Conservation (phyloP, 2,888 invertebrate species). For the Globia sparganii region DNA sequence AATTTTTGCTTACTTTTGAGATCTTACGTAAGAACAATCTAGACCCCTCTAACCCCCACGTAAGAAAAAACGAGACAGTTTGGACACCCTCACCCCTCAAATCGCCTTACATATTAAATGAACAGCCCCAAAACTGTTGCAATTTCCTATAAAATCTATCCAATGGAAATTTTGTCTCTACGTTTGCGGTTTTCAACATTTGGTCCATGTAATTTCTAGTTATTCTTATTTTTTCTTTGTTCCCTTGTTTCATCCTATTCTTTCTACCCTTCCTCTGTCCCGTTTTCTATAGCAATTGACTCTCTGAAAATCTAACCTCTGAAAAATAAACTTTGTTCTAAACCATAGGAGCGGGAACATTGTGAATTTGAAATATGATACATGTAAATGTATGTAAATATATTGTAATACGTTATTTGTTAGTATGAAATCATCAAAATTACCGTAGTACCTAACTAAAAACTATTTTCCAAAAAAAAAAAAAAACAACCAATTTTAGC, state of each 20-base stretch:
- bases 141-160: neutral
- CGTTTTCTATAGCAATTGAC: neutral
- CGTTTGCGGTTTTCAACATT: neutral
- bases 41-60: no score
- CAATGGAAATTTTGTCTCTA: neutral
- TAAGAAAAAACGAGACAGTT: no score
- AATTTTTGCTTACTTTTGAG: no score
- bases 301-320: neutral
- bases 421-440: neutral
- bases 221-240: neutral
- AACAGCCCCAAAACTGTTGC: neutral
- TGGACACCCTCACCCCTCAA: no score
- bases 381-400: neutral
- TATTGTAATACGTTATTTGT: neutral
- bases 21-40: no score
- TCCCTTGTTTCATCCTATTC: neutral
- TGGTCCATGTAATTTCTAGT: neutral
- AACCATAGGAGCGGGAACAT: neutral
- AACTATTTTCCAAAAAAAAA: no score
- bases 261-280: neutral
- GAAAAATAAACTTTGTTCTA: neutral
- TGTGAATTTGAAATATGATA: neutral
- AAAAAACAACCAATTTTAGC: no score
- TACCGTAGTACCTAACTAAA: neutral
- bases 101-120: no score